Evolutionary conservation across 2,113 vertebrate genomes (phyloP).

Genomic region (Mormyrus lacerda): DNA sequence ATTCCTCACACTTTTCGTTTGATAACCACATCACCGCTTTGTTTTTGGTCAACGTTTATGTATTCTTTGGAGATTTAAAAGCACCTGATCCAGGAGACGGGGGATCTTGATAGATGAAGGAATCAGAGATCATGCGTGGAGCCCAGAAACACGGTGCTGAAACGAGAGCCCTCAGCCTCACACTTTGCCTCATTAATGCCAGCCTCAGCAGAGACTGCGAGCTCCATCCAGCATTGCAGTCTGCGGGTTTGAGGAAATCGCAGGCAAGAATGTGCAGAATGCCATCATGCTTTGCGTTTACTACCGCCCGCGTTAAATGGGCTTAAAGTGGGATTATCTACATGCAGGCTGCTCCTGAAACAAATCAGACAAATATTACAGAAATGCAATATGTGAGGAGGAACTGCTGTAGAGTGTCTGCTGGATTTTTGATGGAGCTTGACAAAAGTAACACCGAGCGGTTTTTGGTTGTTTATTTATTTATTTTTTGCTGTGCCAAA

Average conservation of each 20-base stretch:
- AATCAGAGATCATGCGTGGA: neutral
- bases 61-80: neutral
- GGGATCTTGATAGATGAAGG: neutral
- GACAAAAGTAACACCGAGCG: neutral
- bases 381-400: neutral
- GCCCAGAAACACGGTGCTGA: neutral
- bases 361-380: neutral
- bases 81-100: neutral
- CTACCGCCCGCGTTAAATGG: neutral
- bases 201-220: neutral
- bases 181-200: neutral
- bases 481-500: neutral
- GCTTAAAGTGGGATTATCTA: neutral
- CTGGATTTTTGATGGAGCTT: neutral
- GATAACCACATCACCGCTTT: neutral
- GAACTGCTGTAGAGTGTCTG: neutral
- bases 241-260: neutral
- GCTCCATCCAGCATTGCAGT: neutral
- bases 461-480: neutral
- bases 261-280: neutral
- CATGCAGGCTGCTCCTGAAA: neutral
- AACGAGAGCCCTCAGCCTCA: neutral
- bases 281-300: neutral
- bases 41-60: neutral
- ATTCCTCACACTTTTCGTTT: neutral